Conservation (phyloP, 1,140 invertebrate genomes). For the Halesus radiatus region DNA sequence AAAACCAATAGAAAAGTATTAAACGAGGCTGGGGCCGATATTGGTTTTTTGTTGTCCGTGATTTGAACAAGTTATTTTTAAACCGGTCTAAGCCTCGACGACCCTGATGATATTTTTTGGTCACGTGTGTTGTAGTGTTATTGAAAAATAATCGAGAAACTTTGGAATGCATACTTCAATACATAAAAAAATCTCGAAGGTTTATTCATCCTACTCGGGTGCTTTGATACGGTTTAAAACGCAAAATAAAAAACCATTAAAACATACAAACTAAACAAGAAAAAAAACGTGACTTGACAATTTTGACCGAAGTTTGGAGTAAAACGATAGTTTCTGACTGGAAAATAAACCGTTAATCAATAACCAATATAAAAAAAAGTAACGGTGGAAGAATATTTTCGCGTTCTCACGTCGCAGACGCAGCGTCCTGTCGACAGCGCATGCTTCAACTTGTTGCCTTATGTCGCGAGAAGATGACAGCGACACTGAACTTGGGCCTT, state of each 20-base stretch:
- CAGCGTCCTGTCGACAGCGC: not conserved
- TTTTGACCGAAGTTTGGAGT: not conserved
- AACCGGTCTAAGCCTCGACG: no score
- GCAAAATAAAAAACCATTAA: no score
- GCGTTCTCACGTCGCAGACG: slow-evolving; percentile 12
- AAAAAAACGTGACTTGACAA: not conserved
- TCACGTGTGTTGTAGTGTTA: not conserved
- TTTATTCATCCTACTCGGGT: not conserved
- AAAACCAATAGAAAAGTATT: no score
- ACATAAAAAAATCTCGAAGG: not conserved
- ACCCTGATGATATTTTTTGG: no score
- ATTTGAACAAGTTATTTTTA: no score
- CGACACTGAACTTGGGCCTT: slow-evolving; percentile 10
- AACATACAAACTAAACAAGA: not conserved
- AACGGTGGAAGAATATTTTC: slow-evolving; percentile 24
- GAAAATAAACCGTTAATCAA: slow-evolving; percentile 33
- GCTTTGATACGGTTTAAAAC: no score
- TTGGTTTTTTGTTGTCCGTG: no score
- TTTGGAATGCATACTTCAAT: not conserved
- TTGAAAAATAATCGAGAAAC: not conserved
- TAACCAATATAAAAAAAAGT: slow-evolving; percentile 18
- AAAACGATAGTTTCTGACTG: not conserved
- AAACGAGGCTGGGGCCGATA: no score
- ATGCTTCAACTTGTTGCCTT: not conserved
- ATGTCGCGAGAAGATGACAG: not conserved